These are phyloP conservation scores for Hirundo rustica DNA, from an alignment of 2,797 vertebrate species.

Conservation along the genomic window DNA sequence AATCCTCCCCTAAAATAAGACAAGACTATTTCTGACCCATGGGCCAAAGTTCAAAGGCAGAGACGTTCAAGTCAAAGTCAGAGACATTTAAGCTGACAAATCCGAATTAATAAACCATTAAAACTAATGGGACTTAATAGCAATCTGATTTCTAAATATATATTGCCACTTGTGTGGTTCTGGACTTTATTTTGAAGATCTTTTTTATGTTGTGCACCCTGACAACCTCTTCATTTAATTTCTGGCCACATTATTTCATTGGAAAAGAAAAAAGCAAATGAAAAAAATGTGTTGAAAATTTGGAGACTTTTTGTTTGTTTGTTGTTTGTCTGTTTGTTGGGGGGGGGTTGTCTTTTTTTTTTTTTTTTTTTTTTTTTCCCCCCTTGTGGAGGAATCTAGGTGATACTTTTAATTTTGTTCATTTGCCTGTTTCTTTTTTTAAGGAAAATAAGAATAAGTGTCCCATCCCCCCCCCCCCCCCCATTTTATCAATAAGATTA, in stretches of 20 bases:
- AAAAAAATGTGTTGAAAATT: background rate
- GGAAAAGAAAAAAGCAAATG: background rate
- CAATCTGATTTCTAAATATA: background rate
- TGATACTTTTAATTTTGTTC: rapidly evolving
- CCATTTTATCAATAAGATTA: background rate
- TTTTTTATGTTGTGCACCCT: background rate
- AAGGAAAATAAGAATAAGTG: background rate
- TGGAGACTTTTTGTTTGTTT: background rate
- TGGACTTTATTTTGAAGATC: background rate
- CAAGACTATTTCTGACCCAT: background rate
- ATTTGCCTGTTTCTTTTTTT: background rate
- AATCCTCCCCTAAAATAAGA: background rate
- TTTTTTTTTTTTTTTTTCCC: too few relatives aligned
- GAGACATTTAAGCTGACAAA: background rate
- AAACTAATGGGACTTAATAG: background rate
- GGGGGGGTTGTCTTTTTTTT: too few relatives aligned
- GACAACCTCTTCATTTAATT: background rate
- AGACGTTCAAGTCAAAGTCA: background rate
- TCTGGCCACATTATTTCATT: background rate
- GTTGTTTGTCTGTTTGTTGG: background rate
- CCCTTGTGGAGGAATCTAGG: rapidly evolving
- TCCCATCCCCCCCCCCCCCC: rapidly evolving
- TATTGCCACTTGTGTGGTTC: background rate
- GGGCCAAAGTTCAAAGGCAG: background rate
- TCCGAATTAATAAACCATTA: background rate